Evolutionary conservation across 2,113 vertebrate species (phyloP).

Genomic region (Plotosus lineatus): DNA sequence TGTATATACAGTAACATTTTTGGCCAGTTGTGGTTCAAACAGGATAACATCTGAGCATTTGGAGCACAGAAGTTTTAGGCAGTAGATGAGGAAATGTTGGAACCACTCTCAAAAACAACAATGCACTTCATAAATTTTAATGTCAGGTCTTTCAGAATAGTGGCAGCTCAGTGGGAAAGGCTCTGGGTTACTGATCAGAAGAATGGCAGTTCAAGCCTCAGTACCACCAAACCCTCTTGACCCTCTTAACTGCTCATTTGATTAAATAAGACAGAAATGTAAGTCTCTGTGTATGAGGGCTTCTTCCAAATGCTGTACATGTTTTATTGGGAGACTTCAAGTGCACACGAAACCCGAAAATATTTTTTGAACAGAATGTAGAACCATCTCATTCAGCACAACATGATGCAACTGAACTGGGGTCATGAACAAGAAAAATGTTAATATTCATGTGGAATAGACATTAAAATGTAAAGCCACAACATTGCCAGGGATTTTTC

Average conservation of each 20-base stretch:
- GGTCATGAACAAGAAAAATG: neutral
- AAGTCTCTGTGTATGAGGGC: too few relatives aligned
- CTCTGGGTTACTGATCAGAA: too few relatives aligned
- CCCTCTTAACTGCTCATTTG: too few relatives aligned
- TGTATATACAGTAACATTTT: neutral
- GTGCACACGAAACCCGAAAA: neutral
- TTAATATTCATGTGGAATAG: neutral
- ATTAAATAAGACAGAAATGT: too few relatives aligned
- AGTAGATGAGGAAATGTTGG: neutral
- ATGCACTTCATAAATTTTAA: neutral
- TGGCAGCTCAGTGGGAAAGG: too few relatives aligned
- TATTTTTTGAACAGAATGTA: neutral
- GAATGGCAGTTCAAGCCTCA: too few relatives aligned
- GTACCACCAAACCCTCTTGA: too few relatives aligned
- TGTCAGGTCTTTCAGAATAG: neutral
- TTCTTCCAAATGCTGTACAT: too few relatives aligned
- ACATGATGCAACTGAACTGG: neutral
- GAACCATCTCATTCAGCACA: neutral
- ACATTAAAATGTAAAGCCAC: neutral
- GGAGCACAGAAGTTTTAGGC: neutral
- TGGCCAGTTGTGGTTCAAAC: neutral
- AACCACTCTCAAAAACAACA: neutral
- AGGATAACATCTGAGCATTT: neutral
- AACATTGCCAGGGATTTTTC: neutral
- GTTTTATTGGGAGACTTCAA: neutral